phyloP scores from a whole-genome alignment of 2,113 vertebrate species.

The Hemiprocne comata region DNA sequence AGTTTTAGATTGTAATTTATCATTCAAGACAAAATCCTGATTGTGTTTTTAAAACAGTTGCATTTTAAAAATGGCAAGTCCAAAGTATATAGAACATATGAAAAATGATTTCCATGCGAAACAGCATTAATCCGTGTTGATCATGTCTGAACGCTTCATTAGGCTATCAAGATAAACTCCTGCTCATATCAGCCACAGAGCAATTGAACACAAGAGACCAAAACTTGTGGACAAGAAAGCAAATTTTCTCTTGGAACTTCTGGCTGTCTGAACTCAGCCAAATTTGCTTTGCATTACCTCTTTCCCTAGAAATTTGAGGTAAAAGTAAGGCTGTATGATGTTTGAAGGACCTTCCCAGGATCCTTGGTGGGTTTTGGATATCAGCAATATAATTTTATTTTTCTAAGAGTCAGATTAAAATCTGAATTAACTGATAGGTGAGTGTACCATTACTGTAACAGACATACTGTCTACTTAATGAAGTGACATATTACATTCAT shows the following conservation, averaged over 20 bases:
- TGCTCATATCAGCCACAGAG: not conserved
- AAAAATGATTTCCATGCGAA: constrained; percentile 29
- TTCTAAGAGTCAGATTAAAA: not conserved
- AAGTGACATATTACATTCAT: not conserved
- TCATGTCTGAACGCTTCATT: not conserved
- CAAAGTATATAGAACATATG: not conserved
- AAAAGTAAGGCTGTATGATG: not conserved
- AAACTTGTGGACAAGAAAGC: not conserved
- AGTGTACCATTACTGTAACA: not conserved
- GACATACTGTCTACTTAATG: not conserved
- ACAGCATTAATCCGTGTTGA: not conserved
- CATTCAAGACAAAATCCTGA: constrained; percentile 33
- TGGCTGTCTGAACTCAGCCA: not conserved
- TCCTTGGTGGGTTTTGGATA: not conserved
- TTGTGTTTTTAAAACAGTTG: constrained; percentile 41
- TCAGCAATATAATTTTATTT: not conserved
- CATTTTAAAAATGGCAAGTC: not conserved
- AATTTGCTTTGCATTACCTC: not conserved
- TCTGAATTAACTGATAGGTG: not conserved
- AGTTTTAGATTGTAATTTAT: constrained; percentile 38
- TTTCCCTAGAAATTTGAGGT: not conserved
- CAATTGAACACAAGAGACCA: not conserved
- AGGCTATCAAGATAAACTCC: not conserved
- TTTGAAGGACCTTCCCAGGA: not conserved
- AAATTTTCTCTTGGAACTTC: not conserved